Evolutionary conservation across 1,140 invertebrate species (phyloP).

Genomic region (Wiebesia pumilae): DNA sequence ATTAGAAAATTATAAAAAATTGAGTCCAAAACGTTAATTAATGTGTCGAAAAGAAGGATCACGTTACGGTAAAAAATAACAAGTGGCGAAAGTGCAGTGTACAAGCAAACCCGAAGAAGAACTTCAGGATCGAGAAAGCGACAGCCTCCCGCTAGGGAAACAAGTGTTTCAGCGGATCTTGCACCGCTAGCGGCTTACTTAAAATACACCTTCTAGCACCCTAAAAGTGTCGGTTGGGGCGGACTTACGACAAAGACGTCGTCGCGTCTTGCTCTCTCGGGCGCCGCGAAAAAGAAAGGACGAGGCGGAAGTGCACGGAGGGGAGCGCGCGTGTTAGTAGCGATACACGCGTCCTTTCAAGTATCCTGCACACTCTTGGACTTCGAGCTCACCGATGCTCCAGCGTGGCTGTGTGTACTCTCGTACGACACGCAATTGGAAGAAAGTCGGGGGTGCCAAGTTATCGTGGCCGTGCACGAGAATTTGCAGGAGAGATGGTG

Average conservation of each 20-base stretch:
- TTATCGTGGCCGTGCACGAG: slow-evolving; percentile 50
- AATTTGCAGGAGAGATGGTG: slow-evolving; percentile 57
- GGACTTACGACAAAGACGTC: background rate
- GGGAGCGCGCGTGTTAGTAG: slow-evolving; percentile 54
- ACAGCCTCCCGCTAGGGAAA: background rate
- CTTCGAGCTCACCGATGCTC: background rate
- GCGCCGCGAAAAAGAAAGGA: slow-evolving; percentile 28
- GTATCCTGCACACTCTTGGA: slow-evolving; percentile 41
- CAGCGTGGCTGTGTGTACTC: slow-evolving; percentile 48
- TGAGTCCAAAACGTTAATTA: too few relatives aligned
- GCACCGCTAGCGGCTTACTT: slow-evolving; percentile 55
- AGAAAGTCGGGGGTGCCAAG: slow-evolving; percentile 57
- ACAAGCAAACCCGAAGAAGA: background rate
- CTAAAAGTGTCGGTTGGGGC: slow-evolving; percentile 60
- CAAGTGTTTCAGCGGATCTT: slow-evolving; percentile 7
- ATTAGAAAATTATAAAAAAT: too few relatives aligned
- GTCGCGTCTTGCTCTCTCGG: slow-evolving; percentile 29
- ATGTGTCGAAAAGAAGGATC: too few relatives aligned
- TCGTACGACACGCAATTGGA: slow-evolving; percentile 22
- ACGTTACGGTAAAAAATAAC: too few relatives aligned
- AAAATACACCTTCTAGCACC: slow-evolving; percentile 59
- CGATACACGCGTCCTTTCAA: slow-evolving; percentile 61
- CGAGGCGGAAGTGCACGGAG: slow-evolving; percentile 49
- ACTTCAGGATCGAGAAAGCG: background rate
- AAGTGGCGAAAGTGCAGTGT: background rate